A percentile compares a stretch with the other conserved stretches of the same genome.
Evolutionary conservation across 2,888 invertebrate species (phyloP).

Genomic region (Drosophila meridiana): DNA sequence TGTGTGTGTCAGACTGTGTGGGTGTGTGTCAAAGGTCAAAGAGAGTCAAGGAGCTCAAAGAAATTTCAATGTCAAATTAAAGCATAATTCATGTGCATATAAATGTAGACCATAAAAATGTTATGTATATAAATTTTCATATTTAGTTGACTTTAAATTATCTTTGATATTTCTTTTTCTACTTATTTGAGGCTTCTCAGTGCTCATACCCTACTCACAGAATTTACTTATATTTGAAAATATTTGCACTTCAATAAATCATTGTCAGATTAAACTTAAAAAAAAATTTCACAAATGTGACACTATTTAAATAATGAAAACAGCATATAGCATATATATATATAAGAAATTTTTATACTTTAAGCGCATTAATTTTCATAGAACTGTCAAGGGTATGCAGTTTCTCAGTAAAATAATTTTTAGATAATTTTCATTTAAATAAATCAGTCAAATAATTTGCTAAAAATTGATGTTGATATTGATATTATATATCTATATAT

Average conservation of each 20-base stretch:
- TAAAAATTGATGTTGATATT: too few relatives aligned
- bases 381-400: neutral
- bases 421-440: neutral
- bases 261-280: constrained; percentile 4
- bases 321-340: neutral
- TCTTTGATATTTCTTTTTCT: neutral
- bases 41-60: neutral
- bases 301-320: neutral
- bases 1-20: neutral
- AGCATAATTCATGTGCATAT: neutral
- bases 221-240: neutral
- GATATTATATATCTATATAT: too few relatives aligned
- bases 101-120: neutral
- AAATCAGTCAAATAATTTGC: neutral
- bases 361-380: neutral
- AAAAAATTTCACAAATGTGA: neutral
- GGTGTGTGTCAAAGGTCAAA: constrained; percentile 12
- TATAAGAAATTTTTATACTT: neutral
- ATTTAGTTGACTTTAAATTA: neutral
- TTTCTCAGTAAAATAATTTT: neutral
- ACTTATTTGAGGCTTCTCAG: neutral
- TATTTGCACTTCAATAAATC: constrained; percentile 1
- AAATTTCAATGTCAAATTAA: neutral
- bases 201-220: neutral
- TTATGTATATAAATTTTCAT: neutral